These are phyloP conservation scores for Paguma larvata DNA, from an alignment of 2,797 vertebrate genomes.

Conservation along the genomic window DNA sequence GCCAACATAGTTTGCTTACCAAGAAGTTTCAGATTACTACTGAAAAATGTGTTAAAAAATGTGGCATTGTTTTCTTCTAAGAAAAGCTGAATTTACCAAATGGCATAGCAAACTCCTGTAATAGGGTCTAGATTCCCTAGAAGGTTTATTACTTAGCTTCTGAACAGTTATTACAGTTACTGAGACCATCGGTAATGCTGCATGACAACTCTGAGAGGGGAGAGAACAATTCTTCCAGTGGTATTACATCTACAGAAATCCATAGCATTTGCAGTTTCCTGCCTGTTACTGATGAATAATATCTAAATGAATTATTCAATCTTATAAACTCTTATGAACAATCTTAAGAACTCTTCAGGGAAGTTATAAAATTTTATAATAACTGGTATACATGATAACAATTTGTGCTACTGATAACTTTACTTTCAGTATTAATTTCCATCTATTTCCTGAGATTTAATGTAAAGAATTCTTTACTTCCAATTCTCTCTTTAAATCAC, in stretches of 20 bases:
- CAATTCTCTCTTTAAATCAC: neutral
- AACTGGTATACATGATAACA: neutral
- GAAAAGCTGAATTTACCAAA: neutral
- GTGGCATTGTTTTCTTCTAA: neutral
- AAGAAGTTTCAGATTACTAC: neutral
- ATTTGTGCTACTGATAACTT: slow-evolving; percentile 20
- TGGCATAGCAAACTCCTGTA: neutral
- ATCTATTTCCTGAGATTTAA: slow-evolving; percentile 13
- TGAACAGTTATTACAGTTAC: neutral
- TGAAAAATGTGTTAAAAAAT: neutral
- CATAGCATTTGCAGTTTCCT: neutral
- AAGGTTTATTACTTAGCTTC: neutral
- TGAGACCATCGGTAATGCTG: neutral
- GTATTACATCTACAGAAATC: neutral
- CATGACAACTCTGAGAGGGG: neutral
- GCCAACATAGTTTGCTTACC: neutral
- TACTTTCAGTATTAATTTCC: slow-evolving; percentile 16
- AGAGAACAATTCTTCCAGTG: neutral
- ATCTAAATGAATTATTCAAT: neutral
- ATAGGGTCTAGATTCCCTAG: neutral
- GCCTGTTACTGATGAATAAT: neutral
- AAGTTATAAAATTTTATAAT: neutral
- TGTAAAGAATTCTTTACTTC: slow-evolving; percentile 32
- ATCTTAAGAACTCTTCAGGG: neutral
- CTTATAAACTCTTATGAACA: neutral